phyloP scores from a whole-genome alignment of 2,888 invertebrate species.

The Buathra laborator region DNA sequence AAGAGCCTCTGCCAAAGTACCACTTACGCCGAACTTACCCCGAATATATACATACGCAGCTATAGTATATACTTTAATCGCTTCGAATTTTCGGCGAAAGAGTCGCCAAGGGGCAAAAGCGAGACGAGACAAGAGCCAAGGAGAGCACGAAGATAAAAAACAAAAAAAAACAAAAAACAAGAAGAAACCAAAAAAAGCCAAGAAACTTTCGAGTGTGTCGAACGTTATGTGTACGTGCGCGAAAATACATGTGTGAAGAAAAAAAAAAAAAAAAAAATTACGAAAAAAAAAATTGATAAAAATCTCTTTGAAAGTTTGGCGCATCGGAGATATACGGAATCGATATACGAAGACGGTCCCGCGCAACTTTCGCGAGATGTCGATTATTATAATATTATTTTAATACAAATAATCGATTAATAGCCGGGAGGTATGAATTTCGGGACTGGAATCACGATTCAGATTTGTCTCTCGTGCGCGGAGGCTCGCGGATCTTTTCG shows the following conservation, averaged over 20 bases:
- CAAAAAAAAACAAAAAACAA: slow-evolving; percentile 5
- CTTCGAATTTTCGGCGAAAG: slow-evolving; percentile 67
- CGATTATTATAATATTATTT: slow-evolving; percentile 75
- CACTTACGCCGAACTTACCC: slow-evolving; percentile 64
- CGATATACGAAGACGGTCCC: slow-evolving; percentile 22
- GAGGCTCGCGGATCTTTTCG: slow-evolving; percentile 26
- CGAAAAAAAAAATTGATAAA: slow-evolving; percentile 61
- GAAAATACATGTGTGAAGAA: background rate
- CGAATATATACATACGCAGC: slow-evolving; percentile 42
- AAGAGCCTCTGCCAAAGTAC: slow-evolving; percentile 63
- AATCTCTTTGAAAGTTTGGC: slow-evolving; percentile 48
- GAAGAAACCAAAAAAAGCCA: slow-evolving; percentile 15
- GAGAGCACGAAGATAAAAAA: slow-evolving; percentile 42
- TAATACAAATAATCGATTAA: slow-evolving; percentile 75
- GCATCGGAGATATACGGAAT: slow-evolving; percentile 58
- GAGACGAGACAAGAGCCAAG: slow-evolving; percentile 33
- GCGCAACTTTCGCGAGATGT: background rate
- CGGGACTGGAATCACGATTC: slow-evolving; percentile 62
- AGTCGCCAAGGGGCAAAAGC: slow-evolving; percentile 66
- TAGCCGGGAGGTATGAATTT: slow-evolving; percentile 61
- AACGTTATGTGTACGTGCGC: background rate
- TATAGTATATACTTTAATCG: slow-evolving; percentile 66
- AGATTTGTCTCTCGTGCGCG: slow-evolving; percentile 55
- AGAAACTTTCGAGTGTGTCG: slow-evolving; percentile 30
- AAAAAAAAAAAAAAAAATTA: slow-evolving; percentile 15